Conservation (phyloP, 2,797 vertebrate genomes). For the Phrynocephalus forsythii region DNA sequence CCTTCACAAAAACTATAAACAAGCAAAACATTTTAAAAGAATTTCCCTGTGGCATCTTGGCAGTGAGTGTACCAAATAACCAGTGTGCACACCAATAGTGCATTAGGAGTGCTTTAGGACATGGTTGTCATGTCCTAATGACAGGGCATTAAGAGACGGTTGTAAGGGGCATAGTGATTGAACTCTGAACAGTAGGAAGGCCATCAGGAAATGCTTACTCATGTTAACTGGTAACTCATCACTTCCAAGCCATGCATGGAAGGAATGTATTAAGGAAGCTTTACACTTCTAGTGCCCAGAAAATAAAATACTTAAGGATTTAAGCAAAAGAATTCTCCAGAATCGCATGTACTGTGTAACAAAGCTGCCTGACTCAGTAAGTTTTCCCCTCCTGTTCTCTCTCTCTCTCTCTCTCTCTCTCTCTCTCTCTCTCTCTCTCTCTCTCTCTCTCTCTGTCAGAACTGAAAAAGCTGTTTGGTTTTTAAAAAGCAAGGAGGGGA, state of each 20-base stretch:
- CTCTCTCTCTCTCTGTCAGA: not conserved
- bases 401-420: too few species aligned
- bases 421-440: too few species aligned
- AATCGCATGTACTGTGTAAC: not conserved
- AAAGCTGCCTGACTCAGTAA: not conserved
- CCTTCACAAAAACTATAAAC: too few species aligned
- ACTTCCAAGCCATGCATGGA: not conserved
- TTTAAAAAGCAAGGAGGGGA: not conserved
- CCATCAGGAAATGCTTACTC: not conserved
- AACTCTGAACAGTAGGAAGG: too few species aligned
- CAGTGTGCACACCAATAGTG: too few species aligned
- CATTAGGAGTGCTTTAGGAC: too few species aligned
- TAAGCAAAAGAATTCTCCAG: not conserved
- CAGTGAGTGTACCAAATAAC: too few species aligned
- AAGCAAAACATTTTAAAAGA: too few species aligned
- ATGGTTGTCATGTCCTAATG: too few species aligned
- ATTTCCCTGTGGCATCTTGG: too few species aligned
- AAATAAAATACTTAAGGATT: not conserved
- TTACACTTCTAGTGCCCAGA: not conserved
- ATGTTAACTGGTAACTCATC: not conserved
- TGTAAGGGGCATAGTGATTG: too few species aligned
- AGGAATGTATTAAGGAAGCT: not conserved
- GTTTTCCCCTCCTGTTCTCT: not conserved
- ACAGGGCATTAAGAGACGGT: too few species aligned
- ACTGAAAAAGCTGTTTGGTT: not conserved